Conservation (phyloP, 2,888 invertebrate genomes). For the Andricus quercusramuli region DNA sequence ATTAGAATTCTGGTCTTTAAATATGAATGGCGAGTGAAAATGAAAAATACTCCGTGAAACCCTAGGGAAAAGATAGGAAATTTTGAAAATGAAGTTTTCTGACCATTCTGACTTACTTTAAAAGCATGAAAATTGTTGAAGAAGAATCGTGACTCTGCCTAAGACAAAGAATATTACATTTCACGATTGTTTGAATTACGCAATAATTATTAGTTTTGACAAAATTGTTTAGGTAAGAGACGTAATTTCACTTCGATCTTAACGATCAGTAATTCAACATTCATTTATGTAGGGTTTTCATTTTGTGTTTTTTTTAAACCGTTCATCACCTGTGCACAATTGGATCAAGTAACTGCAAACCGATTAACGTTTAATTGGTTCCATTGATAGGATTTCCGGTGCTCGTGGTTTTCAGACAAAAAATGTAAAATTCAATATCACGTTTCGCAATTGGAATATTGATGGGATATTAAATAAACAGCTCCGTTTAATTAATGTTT, state of each 20-base stretch:
- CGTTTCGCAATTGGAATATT: not conserved
- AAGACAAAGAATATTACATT: too few species aligned
- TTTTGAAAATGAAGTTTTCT: too few species aligned
- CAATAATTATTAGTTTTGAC: too few species aligned
- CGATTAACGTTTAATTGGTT: not conserved
- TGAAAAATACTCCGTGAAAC: too few species aligned
- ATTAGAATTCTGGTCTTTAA: too few species aligned
- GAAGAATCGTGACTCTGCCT: too few species aligned
- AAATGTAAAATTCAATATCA: not conserved
- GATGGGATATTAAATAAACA: not conserved
- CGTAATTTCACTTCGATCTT: not conserved
- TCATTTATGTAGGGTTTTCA: not conserved
- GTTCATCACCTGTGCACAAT: not conserved
- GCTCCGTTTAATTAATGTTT: not conserved
- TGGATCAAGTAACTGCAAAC: not conserved
- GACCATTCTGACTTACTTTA: too few species aligned
- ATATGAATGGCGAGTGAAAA: too few species aligned
- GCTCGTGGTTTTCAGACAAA: not conserved
- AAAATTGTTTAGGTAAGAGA: too few species aligned
- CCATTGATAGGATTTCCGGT: not conserved
- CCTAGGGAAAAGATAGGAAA: too few species aligned
- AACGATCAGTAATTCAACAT: not conserved
- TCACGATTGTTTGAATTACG: too few species aligned
- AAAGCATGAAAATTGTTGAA: too few species aligned
- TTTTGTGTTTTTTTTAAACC: not conserved